Conservation (phyloP, 1,140 invertebrate genomes). For the Habropoda laboriosa region DNA sequence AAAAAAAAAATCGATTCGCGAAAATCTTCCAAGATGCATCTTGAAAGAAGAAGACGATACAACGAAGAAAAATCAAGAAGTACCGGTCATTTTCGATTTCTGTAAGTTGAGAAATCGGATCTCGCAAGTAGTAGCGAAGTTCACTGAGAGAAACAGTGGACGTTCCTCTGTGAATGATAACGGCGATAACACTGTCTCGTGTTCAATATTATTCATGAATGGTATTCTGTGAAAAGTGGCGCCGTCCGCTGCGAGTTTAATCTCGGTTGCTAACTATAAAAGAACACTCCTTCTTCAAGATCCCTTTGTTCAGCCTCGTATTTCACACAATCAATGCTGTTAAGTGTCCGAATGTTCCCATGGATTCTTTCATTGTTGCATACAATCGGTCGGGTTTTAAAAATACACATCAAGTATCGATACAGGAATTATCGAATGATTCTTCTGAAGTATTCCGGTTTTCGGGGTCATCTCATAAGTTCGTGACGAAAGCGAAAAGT, state of each 20-base stretch:
- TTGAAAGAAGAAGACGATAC: too few relatives aligned
- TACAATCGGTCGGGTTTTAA: neutral
- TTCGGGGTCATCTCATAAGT: too few relatives aligned
- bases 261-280: neutral
- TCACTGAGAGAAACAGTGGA: neutral
- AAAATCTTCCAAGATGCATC: too few relatives aligned
- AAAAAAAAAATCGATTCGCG: too few relatives aligned
- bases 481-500: too few relatives aligned
- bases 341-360: neutral
- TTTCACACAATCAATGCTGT: neutral
- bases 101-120: neutral
- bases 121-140: neutral
- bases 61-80: too few relatives aligned
- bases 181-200: neutral
- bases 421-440: too few relatives aligned
- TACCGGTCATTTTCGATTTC: neutral
- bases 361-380: neutral
- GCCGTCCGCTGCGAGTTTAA: neutral
- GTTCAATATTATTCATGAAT: neutral
- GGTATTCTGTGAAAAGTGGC: constrained; percentile 11
- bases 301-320: neutral
- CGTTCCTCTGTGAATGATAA: neutral
- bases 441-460: too few relatives aligned
- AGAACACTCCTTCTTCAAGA: neutral
- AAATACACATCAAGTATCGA: neutral